Percentiles rank a stretch among this genome's conserved stretches.
Evolutionary conservation across 1,140 invertebrate species (phyloP).

Genomic region (Anagrus nilaparvatae): DNA sequence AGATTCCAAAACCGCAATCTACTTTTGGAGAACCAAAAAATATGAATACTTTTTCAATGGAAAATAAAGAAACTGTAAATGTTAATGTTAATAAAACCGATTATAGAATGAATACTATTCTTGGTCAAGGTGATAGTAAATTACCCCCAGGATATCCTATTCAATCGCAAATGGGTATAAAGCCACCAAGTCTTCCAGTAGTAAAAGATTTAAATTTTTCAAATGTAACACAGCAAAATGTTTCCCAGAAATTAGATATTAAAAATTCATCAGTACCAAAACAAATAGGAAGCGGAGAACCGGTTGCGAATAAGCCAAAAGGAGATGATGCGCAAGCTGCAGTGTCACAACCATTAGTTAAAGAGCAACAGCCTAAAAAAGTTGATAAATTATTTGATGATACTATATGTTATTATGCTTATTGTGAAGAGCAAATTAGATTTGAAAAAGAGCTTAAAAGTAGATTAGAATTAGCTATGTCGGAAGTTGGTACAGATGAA

Average conservation of each 20-base stretch:
- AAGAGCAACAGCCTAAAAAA: slow-evolving; percentile 1
- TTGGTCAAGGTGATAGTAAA: no score
- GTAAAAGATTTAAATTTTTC: neutral
- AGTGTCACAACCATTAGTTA: neutral
- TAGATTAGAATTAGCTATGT: slow-evolving; percentile 22
- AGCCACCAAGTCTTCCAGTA: neutral
- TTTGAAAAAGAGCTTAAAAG: slow-evolving; percentile 44
- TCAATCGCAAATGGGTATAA: neutral
- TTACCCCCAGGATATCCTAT: neutral
- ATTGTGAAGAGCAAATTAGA: slow-evolving; percentile 33
- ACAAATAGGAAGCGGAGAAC: slow-evolving; percentile 10
- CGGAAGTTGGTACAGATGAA: slow-evolving; percentile 37
- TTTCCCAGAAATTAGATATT: slow-evolving; percentile 8
- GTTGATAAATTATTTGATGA: slow-evolving; percentile 20
- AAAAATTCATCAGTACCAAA: neutral
- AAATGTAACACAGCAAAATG: slow-evolving; percentile 8
- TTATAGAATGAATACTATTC: no score
- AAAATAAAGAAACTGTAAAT: no score
- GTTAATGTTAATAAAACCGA: no score
- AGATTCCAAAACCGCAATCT: no score
- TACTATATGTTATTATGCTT: slow-evolving; percentile 26
- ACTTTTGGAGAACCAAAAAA: slow-evolving; percentile 20
- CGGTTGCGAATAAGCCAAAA: neutral
- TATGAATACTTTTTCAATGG: no score
- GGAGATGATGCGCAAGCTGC: neutral